Evolutionary conservation across 2,113 vertebrate species (phyloP).

Genomic region (Struthidea cinerea): DNA sequence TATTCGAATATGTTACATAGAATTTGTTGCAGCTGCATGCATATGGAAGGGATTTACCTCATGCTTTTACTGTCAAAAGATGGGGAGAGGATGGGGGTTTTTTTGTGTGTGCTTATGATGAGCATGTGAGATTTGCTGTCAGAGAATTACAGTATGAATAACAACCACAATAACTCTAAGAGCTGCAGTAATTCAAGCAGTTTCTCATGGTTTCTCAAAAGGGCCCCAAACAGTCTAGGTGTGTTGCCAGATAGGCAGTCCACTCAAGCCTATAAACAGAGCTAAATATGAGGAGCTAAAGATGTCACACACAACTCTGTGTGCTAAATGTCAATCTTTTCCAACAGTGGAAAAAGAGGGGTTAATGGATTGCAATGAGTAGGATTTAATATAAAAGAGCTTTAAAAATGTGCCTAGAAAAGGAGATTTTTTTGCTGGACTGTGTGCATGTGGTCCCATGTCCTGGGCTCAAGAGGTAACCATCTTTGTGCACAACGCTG

Average conservation of each 20-base stretch:
- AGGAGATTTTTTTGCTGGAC: neutral
- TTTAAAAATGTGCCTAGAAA: neutral
- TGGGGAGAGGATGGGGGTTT: rapidly evolving
- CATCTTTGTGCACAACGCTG: neutral
- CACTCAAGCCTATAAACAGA: neutral
- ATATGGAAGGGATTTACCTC: neutral
- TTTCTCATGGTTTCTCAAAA: neutral
- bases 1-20: rapidly evolving
- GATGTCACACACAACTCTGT: neutral
- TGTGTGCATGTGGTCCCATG: neutral
- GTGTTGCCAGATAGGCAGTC: neutral
- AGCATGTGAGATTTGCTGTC: neutral
- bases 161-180: neutral
- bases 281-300: neutral
- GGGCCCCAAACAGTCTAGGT: neutral
- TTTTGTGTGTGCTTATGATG: neutral
- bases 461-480: neutral
- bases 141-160: neutral
- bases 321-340: neutral
- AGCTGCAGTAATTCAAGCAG: neutral
- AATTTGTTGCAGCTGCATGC: neutral
- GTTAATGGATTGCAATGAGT: neutral
- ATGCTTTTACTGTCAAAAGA: neutral
- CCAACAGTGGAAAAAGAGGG: neutral
- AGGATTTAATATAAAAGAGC: neutral